A percentile compares a stretch with the other conserved stretches of the same genome.
phyloP scores from a whole-genome alignment of 37 sponge, comb jelly and placozoan species.

The Agelas oroides region DNA sequence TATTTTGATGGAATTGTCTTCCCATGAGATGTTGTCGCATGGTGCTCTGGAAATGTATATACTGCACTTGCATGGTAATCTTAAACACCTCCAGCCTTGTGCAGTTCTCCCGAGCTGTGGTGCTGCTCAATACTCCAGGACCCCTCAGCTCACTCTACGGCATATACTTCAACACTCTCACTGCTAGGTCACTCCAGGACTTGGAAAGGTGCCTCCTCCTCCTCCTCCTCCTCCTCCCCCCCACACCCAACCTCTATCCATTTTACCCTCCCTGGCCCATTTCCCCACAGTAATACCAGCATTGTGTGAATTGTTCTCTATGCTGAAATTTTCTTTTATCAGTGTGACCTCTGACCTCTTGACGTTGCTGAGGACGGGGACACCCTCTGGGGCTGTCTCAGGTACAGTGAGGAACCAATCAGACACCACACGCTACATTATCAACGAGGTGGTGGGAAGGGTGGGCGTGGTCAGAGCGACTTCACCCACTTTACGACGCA shows the following conservation, averaged over 20 bases:
- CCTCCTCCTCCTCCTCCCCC: neutral
- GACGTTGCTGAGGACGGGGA: neutral
- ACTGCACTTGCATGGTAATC: too few species aligned
- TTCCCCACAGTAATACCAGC: too few species aligned
- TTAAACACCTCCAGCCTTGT: too few species aligned
- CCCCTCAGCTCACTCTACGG: slow-evolving; percentile 18
- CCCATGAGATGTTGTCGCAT: too few species aligned
- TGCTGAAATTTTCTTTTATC: neutral
- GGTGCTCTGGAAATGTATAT: too few species aligned
- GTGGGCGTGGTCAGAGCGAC: neutral
- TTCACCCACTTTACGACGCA: neutral
- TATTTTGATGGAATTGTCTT: too few species aligned
- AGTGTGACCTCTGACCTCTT: slow-evolving; percentile 18
- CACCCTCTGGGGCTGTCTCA: neutral
- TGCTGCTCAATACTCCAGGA: slow-evolving; percentile 10
- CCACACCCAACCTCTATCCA: neutral
- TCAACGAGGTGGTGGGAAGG: slow-evolving; percentile 11
- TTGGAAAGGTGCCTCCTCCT: slow-evolving; percentile 18
- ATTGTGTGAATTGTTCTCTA: too few species aligned
- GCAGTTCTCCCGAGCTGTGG: neutral
- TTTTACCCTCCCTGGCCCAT: slow-evolving; percentile 4
- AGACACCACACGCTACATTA: neutral
- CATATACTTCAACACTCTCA: slow-evolving; percentile 36
- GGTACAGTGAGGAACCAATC: slow-evolving; percentile 28
- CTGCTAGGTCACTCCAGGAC: neutral